These are phyloP conservation scores for Carcina quercana DNA, from an alignment of 2,888 invertebrate species.

Conservation along the genomic window DNA sequence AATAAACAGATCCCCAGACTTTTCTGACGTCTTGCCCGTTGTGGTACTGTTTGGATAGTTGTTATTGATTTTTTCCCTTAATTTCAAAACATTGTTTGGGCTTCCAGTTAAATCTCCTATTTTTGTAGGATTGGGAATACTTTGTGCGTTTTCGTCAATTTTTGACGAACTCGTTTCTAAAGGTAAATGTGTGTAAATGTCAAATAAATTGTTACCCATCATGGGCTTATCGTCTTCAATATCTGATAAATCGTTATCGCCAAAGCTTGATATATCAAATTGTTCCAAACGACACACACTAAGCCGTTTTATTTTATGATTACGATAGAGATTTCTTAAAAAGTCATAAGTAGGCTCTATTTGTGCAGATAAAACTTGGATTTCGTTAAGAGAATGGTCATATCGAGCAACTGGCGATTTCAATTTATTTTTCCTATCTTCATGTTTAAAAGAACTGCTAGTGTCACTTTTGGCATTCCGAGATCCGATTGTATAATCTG, in stretches of 20 bases:
- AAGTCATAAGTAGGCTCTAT: constrained; percentile 36
- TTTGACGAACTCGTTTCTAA: constrained; percentile 30
- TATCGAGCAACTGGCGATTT: constrained; percentile 19
- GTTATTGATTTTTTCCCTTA: constrained; percentile 15
- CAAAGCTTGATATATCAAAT: constrained; percentile 31
- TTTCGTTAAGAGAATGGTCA: constrained; percentile 30
- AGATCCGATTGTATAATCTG: constrained; percentile 17
- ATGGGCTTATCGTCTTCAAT: too few species aligned
- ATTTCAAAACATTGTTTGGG: constrained; percentile 14
- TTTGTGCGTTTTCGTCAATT: constrained; percentile 9
- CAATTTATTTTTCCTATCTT: constrained; percentile 4
- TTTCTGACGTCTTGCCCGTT: constrained; percentile 21
- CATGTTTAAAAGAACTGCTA: too few species aligned
- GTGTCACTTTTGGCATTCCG: neutral
- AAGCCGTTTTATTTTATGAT: constrained; percentile 44
- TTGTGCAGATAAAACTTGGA: constrained; percentile 41
- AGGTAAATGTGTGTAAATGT: constrained; percentile 38
- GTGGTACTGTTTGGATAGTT: constrained; percentile 13
- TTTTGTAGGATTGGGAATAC: constrained; percentile 3
- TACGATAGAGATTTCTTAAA: constrained; percentile 35
- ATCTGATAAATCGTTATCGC: constrained; percentile 16
- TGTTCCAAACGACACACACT: constrained; percentile 37
- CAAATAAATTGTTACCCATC: too few species aligned
- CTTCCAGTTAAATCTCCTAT: constrained; percentile 17
- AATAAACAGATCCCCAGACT: constrained; percentile 37